A percentile compares a stretch with the other conserved stretches of the same genome.
Evolutionary conservation across 2,113 vertebrate species (phyloP).

Genomic region (Megaptera novaeangliae): DNA sequence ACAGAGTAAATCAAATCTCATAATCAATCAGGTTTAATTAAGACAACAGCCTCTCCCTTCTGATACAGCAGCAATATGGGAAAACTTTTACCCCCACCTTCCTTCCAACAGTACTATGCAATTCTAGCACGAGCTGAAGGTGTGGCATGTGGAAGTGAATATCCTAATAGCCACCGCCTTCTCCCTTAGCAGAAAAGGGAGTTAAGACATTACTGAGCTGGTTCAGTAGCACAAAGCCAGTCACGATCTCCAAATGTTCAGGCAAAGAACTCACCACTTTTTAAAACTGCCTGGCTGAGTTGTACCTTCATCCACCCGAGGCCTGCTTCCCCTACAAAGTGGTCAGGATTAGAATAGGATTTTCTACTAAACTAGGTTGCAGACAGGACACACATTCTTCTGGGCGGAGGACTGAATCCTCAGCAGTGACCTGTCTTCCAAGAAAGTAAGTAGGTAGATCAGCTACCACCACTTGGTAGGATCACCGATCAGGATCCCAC

Average conservation of each 20-base stretch:
- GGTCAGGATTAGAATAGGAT: neutral
- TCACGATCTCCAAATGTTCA: neutral
- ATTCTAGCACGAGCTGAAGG: neutral
- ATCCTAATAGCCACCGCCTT: neutral
- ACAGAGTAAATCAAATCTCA: neutral
- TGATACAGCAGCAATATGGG: rapidly evolving
- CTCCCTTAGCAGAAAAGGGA: neutral
- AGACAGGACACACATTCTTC: neutral
- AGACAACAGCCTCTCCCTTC: neutral
- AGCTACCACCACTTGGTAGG: neutral
- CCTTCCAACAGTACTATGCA: neutral
- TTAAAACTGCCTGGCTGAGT: neutral
- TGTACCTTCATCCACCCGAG: neutral
- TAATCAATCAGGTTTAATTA: neutral
- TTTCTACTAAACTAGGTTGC: neutral
- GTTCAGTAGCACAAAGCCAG: neutral
- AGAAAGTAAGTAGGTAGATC: neutral
- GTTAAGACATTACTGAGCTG: neutral
- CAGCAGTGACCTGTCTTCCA: neutral
- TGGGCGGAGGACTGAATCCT: neutral
- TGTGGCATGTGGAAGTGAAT: neutral
- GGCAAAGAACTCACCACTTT: neutral
- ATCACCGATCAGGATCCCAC: neutral
- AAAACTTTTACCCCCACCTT: neutral
- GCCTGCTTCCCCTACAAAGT: neutral